These are phyloP conservation scores for Leptinotarsa tumamoca DNA, from an alignment of 2,888 invertebrate species.

Conservation along the genomic window DNA sequence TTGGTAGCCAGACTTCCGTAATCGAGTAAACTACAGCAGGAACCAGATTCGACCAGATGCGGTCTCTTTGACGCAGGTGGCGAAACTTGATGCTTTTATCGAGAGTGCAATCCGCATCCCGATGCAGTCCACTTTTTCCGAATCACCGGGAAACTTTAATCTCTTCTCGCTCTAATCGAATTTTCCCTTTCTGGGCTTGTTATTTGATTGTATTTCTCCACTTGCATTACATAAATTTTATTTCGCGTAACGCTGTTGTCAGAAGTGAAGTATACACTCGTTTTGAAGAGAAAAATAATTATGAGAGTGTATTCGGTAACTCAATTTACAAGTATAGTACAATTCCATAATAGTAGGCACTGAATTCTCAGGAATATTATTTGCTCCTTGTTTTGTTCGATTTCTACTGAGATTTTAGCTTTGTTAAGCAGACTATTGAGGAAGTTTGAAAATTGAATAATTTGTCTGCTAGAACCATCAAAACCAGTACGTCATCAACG, in stretches of 20 bases:
- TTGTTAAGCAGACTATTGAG: no score
- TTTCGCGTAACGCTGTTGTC: background rate
- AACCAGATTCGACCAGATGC: constrained; percentile 62
- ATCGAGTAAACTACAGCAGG: constrained; percentile 55
- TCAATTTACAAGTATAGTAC: no score
- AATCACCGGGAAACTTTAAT: constrained; percentile 61
- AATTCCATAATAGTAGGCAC: no score
- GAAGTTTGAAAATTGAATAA: no score
- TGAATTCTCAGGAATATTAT: no score
- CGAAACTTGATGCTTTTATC: constrained; percentile 59
- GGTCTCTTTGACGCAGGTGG: constrained; percentile 58
- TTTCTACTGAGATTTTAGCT: no score
- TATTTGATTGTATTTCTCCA: constrained; percentile 16
- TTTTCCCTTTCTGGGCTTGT: constrained; percentile 40
- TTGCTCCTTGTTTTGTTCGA: no score
- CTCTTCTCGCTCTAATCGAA: constrained; percentile 56
- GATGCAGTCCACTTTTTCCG: constrained; percentile 59
- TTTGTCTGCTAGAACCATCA: no score
- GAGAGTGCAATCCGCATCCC: constrained; percentile 58
- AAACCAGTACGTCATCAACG: no score
- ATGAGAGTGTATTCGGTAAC: no score
- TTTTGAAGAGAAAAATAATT: no score
- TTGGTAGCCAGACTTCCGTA: constrained; percentile 47
- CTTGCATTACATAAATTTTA: constrained; percentile 2
- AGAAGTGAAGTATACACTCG: background rate